Base-by-base conservation (phyloP, 92 coral and sea anemone genomes). In the Zoanthus solanderi region DNA sequence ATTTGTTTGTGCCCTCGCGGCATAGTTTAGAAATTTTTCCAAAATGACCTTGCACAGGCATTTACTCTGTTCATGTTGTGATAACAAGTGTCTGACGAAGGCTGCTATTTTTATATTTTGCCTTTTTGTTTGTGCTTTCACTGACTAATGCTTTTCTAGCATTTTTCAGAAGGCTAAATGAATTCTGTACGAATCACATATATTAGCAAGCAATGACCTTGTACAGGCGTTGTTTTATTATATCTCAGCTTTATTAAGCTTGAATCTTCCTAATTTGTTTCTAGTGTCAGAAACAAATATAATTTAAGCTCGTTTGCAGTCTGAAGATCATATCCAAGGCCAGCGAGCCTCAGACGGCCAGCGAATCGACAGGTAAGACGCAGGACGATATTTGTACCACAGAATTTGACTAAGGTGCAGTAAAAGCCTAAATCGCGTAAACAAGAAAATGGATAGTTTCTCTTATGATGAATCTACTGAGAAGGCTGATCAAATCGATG, bases 21-120 rank as follows among this genome's bases (percentile, higher is more conserved):
- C 32, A 28, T 10, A 28, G 31, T 67, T 50, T 50, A 50, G 56
- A 50, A 11, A 7, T 50, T 69, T 72, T 45, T 23, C 88, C 71
- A 50, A n/a, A 84, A 84, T 52, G 57, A 84, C 69, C 79, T 83
- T 46, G 87, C 37, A 71, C 8, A 83, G 79, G 69, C 50, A 83
- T 68, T 83, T 71, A 72, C 69, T 32, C 72, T 71, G 88, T 72
- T 50, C 88, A 6, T 29, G 45, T 69, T 63, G 7, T 18, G 67
- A 63, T 7, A 63, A 23, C 30, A 42, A 16, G 53, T 72, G 17
- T 42, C 44, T 72, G 53, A 46, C 76, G 76, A 72, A 18, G 50
- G 50, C 52, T 46, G 50, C 76, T 18, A 72, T 72, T 10, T 71
- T 71, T 6, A 71, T 23, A 10, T 71, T 71, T 34, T 42, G 0